A percentile compares a stretch with the other conserved stretches of the same genome.
phyloP scores from a whole-genome alignment of 1,140 invertebrate genomes.

The Maconellicoccus hirsutus region DNA sequence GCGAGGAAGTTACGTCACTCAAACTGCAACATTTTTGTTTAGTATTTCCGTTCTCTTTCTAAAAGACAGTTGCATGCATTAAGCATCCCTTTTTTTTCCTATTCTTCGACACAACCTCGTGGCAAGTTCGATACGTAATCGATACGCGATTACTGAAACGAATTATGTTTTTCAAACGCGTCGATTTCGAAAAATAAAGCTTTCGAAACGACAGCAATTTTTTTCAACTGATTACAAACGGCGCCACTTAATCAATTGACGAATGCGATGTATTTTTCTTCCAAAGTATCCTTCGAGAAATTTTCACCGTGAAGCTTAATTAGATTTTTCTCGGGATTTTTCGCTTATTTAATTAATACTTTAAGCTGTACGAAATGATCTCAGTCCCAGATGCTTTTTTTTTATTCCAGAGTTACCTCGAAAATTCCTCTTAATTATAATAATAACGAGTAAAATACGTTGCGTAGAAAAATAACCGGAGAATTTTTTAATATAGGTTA shows the following conservation, averaged over 20 bases:
- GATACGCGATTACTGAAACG: too few relatives aligned
- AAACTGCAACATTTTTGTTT: slow-evolving; percentile 20
- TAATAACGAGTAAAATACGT: background rate
- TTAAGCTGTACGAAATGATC: background rate
- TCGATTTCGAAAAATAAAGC: too few relatives aligned
- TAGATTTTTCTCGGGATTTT: background rate
- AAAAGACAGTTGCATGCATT: slow-evolving; percentile 20
- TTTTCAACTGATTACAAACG: too few relatives aligned
- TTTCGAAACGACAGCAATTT: too few relatives aligned
- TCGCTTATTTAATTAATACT: background rate
- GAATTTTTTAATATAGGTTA: too few relatives aligned
- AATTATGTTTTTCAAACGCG: too few relatives aligned
- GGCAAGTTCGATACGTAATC: too few relatives aligned
- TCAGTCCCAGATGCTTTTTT: background rate
- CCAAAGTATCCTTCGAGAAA: background rate
- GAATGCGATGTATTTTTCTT: background rate
- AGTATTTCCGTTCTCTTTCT: background rate
- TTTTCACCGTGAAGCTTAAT: background rate
- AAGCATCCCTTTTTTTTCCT: background rate
- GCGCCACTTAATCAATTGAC: too few relatives aligned
- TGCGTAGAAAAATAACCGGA: too few relatives aligned
- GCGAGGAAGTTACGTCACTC: slow-evolving; percentile 19
- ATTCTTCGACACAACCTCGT: background rate
- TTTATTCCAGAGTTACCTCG: background rate
- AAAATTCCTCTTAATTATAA: slow-evolving; percentile 10